A percentile compares a stretch with the other conserved stretches of the same genome.
These are phyloP conservation scores for Conus betulinus DNA, from an alignment of 1,140 invertebrate genomes.

Conservation along the genomic window DNA sequence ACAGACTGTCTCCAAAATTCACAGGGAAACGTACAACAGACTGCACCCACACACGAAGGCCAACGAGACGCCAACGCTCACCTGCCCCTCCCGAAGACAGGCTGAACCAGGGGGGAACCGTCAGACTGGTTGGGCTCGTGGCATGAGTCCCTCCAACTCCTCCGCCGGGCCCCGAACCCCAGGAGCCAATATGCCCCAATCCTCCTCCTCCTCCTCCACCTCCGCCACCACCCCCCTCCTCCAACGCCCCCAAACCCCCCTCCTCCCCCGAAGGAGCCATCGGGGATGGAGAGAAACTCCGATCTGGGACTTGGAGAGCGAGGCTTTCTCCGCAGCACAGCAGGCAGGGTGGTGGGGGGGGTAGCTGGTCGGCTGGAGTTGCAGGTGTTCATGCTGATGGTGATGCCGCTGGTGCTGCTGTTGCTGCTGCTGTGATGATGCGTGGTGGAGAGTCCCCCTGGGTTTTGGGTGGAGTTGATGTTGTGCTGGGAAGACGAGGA, in stretches of 20 bases:
- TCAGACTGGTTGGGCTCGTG: conserved; percentile 47
- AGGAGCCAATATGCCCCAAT: conserved; percentile 13
- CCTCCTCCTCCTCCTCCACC: conserved; percentile 25
- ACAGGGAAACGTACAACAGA: neutral
- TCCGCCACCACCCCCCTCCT: neutral
- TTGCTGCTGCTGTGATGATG: neutral
- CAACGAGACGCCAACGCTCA: neutral
- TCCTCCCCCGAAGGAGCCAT: conserved; percentile 28
- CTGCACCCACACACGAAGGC: neutral
- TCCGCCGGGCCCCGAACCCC: neutral
- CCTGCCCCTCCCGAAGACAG: neutral
- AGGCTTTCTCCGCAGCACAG: conserved; percentile 30
- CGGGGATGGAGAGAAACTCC: conserved; percentile 44
- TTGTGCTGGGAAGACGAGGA: neutral
- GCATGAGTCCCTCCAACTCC: conserved; percentile 23
- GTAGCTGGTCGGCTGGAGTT: neutral
- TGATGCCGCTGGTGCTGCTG: conserved; percentile 8
- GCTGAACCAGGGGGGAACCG: conserved; percentile 39
- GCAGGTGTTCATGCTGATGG: neutral
- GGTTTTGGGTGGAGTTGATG: conserved; percentile 7
- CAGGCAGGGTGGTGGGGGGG: neutral
- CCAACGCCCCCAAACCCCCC: neutral
- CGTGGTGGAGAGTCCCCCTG: neutral
- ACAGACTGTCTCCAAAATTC: too few species aligned
- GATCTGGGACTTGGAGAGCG: conserved; percentile 41